These are phyloP conservation scores for Artibeus lituratus DNA, from an alignment of 2,797 vertebrate genomes.

Conservation along the genomic window DNA sequence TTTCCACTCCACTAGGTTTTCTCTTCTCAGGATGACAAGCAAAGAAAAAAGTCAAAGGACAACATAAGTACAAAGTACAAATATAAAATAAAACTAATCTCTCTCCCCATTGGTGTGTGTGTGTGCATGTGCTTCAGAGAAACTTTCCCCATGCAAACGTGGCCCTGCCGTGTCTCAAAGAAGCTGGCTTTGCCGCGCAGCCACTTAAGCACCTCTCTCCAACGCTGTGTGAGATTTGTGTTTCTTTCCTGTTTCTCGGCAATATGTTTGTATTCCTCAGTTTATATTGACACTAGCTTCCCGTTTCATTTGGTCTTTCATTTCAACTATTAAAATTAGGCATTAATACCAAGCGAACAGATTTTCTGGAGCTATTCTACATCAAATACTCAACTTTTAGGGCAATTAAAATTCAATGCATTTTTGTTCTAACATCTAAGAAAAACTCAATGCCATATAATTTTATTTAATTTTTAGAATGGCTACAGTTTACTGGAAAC, in stretches of 20 bases:
- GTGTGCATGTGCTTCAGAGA: background rate
- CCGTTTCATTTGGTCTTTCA: conserved; percentile 4
- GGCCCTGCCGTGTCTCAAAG: background rate
- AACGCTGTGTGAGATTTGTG: background rate
- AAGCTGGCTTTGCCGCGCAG: background rate
- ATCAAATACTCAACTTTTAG: background rate
- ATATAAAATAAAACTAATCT: background rate
- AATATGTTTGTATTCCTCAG: background rate
- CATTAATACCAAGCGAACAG: background rate
- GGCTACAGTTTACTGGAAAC: conserved; percentile 26
- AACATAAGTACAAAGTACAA: background rate
- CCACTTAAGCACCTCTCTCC: background rate
- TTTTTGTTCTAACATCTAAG: conserved; percentile 1
- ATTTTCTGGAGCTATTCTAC: background rate
- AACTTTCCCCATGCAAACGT: background rate
- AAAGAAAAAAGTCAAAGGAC: conserved; percentile 16
- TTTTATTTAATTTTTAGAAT: conserved; percentile 36
- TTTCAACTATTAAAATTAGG: background rate
- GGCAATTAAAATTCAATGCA: conserved; percentile 3
- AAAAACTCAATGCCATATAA: background rate
- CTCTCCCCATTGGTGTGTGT: background rate
- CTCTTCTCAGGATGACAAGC: background rate
- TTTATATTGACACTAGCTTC: background rate
- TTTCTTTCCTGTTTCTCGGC: background rate
- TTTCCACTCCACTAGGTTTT: background rate